phyloP scores from a whole-genome alignment of 2,797 vertebrate genomes.

The Epinephelus coioides region DNA sequence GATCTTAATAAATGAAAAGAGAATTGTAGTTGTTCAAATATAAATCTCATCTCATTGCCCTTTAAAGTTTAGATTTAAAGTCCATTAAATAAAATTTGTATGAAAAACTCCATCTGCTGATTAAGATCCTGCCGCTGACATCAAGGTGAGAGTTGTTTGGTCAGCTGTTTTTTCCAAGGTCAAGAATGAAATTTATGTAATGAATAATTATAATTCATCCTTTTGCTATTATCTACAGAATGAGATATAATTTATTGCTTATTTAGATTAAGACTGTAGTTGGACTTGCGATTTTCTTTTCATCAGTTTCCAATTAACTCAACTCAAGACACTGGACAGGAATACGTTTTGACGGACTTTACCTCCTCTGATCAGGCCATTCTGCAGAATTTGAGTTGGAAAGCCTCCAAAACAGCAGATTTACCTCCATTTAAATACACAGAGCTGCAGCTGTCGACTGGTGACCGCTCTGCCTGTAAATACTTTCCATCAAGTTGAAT shows the following conservation, averaged over 20 bases:
- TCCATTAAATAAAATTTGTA: background rate
- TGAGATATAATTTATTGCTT: background rate
- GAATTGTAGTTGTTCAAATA: too few relatives aligned
- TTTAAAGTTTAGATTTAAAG: too few relatives aligned
- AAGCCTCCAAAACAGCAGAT: constrained; percentile 31
- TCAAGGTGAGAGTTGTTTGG: background rate
- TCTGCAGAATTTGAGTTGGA: constrained; percentile 46
- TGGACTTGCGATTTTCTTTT: background rate
- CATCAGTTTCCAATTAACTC: background rate
- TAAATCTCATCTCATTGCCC: too few relatives aligned
- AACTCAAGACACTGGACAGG: background rate
- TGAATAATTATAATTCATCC: constrained; percentile 3
- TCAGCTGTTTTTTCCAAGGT: background rate
- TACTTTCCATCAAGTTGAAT: constrained; percentile 26
- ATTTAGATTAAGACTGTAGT: background rate
- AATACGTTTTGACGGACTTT: constrained; percentile 21
- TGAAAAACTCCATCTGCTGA: background rate
- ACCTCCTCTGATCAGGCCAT: constrained; percentile 14
- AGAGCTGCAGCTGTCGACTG: constrained; percentile 9
- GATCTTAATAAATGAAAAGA: too few relatives aligned
- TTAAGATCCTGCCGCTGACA: background rate
- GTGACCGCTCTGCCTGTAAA: constrained; percentile 6
- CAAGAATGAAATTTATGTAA: background rate
- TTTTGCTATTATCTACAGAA: constrained; percentile 5
- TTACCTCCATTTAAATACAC: constrained; percentile 31